phyloP scores from a whole-genome alignment of 2,113 vertebrate genomes.

The Phyllostomus discolor region DNA sequence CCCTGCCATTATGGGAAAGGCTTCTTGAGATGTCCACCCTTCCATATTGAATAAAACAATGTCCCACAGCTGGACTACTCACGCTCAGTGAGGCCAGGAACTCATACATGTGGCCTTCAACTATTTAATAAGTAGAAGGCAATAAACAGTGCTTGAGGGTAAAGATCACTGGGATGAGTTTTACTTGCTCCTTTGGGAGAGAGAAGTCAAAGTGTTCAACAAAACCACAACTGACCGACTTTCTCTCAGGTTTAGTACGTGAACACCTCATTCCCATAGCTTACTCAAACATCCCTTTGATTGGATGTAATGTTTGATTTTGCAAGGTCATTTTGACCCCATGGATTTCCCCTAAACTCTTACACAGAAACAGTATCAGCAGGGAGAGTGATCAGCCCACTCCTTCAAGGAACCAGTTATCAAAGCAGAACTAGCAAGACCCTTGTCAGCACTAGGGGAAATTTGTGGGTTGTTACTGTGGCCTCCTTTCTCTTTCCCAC shows the following conservation, averaged over 20 bases:
- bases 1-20: neutral
- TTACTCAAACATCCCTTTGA: neutral
- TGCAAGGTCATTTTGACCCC: neutral
- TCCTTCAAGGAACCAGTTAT: conserved; percentile 11
- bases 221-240: neutral
- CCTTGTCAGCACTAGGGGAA: neutral
- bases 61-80: neutral
- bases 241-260: neutral
- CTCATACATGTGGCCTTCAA: neutral
- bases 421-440: neutral
- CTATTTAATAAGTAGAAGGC: neutral
- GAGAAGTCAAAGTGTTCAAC: neutral
- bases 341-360: neutral
- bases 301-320: neutral
- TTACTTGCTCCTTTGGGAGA: neutral
- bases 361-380: neutral
- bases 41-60: neutral
- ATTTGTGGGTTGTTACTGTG: neutral
- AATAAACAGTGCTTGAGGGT: neutral
- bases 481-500: conserved; percentile 8
- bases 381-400: neutral
- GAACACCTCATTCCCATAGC: neutral
- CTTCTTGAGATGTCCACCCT: neutral
- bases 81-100: neutral
- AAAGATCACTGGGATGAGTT: neutral